Base-by-base conservation (phyloP, 2,797 vertebrate species). In the Phrynocephalus vlangalii region DNA sequence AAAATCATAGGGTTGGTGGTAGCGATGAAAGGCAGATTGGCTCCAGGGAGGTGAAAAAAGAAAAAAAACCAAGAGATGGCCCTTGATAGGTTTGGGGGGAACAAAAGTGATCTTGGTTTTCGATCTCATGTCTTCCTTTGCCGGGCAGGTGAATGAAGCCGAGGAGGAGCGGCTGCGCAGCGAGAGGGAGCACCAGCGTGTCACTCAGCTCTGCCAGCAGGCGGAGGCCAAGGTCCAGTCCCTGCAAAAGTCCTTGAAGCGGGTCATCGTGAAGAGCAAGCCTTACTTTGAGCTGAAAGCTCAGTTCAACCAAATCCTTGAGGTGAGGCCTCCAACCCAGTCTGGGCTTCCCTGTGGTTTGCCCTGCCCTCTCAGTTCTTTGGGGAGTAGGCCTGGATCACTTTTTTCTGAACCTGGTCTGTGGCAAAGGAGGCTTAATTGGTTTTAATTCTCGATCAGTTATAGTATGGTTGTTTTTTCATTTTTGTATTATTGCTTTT, bases 241-340 rank as follows among this genome's bases (percentile, higher is more conserved):
- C 2, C 96, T 99, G 8, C 98, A 98, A 95, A 98, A 98, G 85
- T 92, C 97, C 30, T 96, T 99, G 50, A 98, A 97, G 89, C 96
- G 98, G 15, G 97, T 98, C 94, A 98, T 98, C 79, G 92, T 98
- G 48, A 98, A 98, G 94, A 98, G 98, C 92, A 98, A 98, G 75
- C 98, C 98, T 0, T 99, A 98, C 93, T 99, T 99, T 44, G 98
- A 98, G 92, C 97, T 98, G 81, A 98, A 99, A 94, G 97, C 97
- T 77, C 98, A 98, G 91, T 98, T 99, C 95, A 98, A 98, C 95
- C 97, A 98, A 89, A 97, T 98, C 76, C 94, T 98, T 38, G 98
- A 98, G 98, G 98, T 98, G 88, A 91, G 90, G 68, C 30, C 52
- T 24, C 44, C 48, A 38, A 30, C 6, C 33, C 18, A 11, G 11